phyloP scores from a whole-genome alignment of 2,113 vertebrate genomes.

The Cynopterus brachyotis region DNA sequence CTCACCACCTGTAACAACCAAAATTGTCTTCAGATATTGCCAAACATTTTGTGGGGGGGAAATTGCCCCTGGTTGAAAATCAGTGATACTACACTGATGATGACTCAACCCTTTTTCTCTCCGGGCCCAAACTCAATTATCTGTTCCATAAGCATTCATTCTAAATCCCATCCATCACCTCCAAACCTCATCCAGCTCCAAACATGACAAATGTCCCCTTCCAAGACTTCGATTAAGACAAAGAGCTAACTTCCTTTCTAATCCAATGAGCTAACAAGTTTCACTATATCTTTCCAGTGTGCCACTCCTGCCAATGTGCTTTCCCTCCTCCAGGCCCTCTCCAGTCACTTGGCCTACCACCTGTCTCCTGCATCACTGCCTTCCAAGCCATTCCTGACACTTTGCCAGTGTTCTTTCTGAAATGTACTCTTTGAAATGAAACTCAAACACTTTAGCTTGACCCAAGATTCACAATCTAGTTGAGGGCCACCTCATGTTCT shows the following conservation, averaged over 20 bases:
- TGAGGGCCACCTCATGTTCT: neutral
- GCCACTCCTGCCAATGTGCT: neutral
- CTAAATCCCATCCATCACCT: neutral
- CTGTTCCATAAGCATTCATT: neutral
- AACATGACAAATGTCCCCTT: neutral
- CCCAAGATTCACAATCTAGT: neutral
- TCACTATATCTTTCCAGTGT: neutral
- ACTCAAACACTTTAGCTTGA: constrained; percentile 1
- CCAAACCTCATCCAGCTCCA: neutral
- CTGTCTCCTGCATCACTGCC: neutral
- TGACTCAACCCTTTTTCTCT: neutral
- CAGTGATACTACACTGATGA: neutral
- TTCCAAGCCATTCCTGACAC: neutral
- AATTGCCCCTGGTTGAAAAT: neutral
- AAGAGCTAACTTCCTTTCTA: neutral
- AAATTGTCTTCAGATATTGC: neutral
- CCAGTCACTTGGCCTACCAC: neutral
- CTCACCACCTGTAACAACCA: neutral
- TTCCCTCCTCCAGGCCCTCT: neutral
- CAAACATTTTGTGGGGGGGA: neutral
- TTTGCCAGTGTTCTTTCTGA: neutral
- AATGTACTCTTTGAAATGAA: neutral
- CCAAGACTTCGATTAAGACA: neutral
- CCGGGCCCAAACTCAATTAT: neutral
- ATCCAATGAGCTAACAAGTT: neutral